phyloP scores from a whole-genome alignment of 2,888 invertebrate species.

The Lepas anatifera region DNA sequence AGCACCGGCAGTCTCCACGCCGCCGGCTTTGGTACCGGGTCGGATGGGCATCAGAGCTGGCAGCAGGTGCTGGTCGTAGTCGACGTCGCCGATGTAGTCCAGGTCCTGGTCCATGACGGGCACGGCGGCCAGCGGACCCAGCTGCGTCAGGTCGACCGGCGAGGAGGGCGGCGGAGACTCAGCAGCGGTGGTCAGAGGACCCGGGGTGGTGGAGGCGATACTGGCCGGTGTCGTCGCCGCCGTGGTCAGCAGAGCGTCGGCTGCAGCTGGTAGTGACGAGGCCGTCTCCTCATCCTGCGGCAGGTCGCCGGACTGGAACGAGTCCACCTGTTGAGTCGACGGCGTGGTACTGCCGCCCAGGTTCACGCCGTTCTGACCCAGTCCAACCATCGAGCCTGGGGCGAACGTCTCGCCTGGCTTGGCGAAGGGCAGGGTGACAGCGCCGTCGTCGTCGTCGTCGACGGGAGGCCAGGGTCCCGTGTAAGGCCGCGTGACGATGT shows the following conservation, averaged over 20 bases:
- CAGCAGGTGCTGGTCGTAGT: conserved; percentile 18
- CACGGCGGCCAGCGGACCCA: conserved; percentile 22
- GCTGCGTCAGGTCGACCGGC: conserved; percentile 7
- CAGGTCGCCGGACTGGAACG: conserved; percentile 3
- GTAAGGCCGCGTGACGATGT: conserved; percentile 24
- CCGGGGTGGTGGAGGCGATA: conserved; percentile 6
- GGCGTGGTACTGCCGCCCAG: background rate
- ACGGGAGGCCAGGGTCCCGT: conserved; percentile 20
- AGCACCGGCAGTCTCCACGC: conserved; percentile 15
- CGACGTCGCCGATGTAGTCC: conserved; percentile 24
- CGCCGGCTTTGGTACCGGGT: conserved; percentile 7
- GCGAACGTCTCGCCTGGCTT: conserved; percentile 6
- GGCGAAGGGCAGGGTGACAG: conserved; percentile 4
- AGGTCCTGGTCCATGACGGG: conserved; percentile 22
- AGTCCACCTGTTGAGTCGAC: background rate
- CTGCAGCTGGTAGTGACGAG: background rate
- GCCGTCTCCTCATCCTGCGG: background rate
- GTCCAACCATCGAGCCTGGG: background rate
- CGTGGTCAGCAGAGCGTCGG: background rate
- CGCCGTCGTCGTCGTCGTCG: background rate
- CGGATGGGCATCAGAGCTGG: background rate
- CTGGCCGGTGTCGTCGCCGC: conserved; percentile 16
- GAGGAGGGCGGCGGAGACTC: conserved; percentile 24
- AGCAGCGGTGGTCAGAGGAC: conserved; percentile 23
- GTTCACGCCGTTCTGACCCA: background rate